These are phyloP conservation scores for Gonocerus acuteangulatus DNA, from an alignment of 2,888 invertebrate genomes.

Conservation along the genomic window DNA sequence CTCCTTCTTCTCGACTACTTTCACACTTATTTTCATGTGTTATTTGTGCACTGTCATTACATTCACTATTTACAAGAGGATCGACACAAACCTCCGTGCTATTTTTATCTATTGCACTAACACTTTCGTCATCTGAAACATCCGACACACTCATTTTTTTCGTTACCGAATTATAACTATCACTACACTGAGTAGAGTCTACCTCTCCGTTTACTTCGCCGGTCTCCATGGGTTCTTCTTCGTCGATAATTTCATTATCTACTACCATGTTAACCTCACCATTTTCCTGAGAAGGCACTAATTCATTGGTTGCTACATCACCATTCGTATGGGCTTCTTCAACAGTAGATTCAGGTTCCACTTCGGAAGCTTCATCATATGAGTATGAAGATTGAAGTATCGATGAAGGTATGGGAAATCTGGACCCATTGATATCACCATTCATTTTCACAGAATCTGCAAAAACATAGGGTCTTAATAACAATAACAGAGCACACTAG, in stretches of 20 bases:
- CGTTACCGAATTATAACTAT: constrained; percentile 18
- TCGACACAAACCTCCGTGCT: not conserved
- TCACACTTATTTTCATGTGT: not conserved
- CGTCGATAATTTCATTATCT: constrained; percentile 31
- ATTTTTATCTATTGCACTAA: constrained; percentile 17
- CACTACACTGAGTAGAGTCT: constrained; percentile 7
- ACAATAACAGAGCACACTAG: too few species aligned
- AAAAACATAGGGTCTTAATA: constrained; percentile 10
- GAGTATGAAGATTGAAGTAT: constrained; percentile 6
- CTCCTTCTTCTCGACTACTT: not conserved
- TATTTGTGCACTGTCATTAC: not conserved
- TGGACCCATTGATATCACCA: constrained; percentile 45
- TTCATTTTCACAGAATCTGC: constrained; percentile 45
- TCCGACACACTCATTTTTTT: constrained; percentile 18
- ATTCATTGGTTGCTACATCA: constrained; percentile 16
- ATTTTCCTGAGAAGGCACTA: constrained; percentile 26
- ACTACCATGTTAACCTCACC: constrained; percentile 34
- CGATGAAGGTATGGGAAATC: constrained; percentile 36
- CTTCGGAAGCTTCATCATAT: constrained; percentile 38
- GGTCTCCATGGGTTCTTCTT: constrained; percentile 17
- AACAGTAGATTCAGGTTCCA: constrained; percentile 39
- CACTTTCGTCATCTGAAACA: constrained; percentile 17
- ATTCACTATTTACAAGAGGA: constrained; percentile 5
- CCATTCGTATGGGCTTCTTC: constrained; percentile 32
- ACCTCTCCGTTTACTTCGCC: constrained; percentile 18